phyloP scores from a whole-genome alignment of 2,113 vertebrate species.

The Rattus norvegicus region DNA sequence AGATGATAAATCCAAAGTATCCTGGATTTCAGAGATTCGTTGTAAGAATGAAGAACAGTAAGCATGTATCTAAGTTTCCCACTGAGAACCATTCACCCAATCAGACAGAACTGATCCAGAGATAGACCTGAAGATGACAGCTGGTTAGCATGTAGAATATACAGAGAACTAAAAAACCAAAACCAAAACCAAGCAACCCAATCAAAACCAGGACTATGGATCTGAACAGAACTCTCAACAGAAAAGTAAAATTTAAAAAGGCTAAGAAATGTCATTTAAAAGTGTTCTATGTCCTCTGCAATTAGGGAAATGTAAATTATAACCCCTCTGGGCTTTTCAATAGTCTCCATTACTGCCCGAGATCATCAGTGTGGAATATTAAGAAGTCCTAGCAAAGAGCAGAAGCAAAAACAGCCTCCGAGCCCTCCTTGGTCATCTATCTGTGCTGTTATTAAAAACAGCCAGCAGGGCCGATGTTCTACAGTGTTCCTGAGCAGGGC shows the following conservation, averaged over 20 bases:
- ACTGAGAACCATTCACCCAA: not conserved
- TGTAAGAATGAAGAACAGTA: not conserved
- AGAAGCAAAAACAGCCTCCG: rapidly evolving
- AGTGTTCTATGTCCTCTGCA: not conserved
- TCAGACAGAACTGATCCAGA: not conserved
- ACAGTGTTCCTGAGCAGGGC: not conserved
- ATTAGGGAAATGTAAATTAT: not conserved
- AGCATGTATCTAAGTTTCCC: not conserved
- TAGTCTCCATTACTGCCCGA: not conserved
- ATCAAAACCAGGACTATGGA: not conserved
- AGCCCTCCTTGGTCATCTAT: not conserved
- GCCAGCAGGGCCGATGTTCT: not conserved
- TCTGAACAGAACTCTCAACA: not conserved
- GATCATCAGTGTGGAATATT: not conserved
- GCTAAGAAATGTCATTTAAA: not conserved
- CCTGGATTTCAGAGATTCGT: not conserved
- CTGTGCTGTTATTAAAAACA: not conserved
- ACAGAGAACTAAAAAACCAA: not conserved
- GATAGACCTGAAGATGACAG: not conserved
- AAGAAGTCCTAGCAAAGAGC: not conserved
- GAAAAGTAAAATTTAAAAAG: not conserved
- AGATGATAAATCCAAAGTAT: not conserved
- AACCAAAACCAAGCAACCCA: not conserved
- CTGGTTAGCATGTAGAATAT: not conserved
- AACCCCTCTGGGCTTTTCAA: not conserved